phyloP scores from a whole-genome alignment of 2,113 vertebrate genomes.

The Salminus brasiliensis region DNA sequence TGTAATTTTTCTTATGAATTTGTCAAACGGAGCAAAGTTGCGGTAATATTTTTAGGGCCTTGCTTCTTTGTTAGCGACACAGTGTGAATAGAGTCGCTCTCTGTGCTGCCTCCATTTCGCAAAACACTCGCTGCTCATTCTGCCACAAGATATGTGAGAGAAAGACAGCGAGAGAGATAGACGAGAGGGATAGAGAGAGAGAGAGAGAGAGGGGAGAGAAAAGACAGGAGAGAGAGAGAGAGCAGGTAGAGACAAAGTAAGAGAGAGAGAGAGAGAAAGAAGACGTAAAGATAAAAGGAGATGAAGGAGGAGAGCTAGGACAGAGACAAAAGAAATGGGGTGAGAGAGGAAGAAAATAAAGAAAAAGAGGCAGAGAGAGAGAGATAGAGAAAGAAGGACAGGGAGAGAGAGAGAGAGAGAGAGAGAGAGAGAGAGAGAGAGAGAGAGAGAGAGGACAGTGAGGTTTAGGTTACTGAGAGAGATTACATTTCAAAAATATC shows the following conservation, averaged over 20 bases:
- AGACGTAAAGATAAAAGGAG: neutral
- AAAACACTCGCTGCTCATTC: conserved; percentile 19
- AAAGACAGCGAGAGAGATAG: neutral
- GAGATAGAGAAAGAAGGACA: neutral
- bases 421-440: conserved; percentile 19
- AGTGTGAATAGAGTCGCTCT: neutral
- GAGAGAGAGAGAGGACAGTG: conserved; percentile 39
- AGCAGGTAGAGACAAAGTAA: neutral
- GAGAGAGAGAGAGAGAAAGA: neutral
- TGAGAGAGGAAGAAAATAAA: neutral
- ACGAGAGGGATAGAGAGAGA: neutral
- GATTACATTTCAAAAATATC: conserved; percentile 70
- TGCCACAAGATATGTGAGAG: neutral
- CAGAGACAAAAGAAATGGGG: neutral
- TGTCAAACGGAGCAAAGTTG: conserved; percentile 25
- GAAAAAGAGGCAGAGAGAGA: neutral
- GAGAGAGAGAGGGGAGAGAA: neutral
- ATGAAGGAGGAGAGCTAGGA: neutral
- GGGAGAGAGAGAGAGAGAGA: neutral
- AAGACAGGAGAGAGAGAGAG: neutral
- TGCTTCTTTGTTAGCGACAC: conserved; percentile 5
- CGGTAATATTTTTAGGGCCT: conserved; percentile 34
- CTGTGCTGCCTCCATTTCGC: neutral
- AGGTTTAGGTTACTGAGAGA: conserved; percentile 67
- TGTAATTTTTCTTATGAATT: conserved; percentile 46